Percentiles rank a stretch among this genome's conserved stretches.
phyloP scores from a whole-genome alignment of 2,113 vertebrate genomes.

The Fregetta grallaria region DNA sequence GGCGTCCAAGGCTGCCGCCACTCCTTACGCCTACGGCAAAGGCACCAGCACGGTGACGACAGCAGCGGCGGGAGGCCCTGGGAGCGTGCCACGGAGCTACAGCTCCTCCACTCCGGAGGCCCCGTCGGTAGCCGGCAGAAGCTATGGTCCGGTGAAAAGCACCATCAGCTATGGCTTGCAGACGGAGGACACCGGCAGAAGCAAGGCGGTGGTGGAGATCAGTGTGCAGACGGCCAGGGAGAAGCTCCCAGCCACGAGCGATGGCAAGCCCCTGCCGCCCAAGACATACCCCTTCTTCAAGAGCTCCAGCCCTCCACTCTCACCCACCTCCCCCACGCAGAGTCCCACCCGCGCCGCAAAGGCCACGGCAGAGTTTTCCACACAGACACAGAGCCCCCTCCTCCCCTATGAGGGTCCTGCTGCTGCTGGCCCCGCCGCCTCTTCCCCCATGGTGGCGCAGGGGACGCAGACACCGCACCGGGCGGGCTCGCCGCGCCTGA shows the following conservation, averaged over 20 bases:
- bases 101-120: conserved; percentile 31
- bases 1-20: conserved; percentile 54
- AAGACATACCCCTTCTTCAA: conserved; percentile 86
- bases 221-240: conserved; percentile 66
- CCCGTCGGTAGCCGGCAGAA: conserved; percentile 42
- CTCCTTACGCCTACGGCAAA: conserved; percentile 62
- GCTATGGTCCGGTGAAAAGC: conserved; percentile 67
- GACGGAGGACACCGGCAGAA: conserved; percentile 67
- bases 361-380: conserved; percentile 88
- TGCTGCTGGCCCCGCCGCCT: conserved; percentile 41
- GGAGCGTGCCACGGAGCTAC: conserved; percentile 14
- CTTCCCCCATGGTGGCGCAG: conserved; percentile 80
- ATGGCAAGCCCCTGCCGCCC: conserved; percentile 72
- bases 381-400: conserved; percentile 83
- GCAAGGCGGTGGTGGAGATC: conserved; percentile 7
- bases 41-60: conserved; percentile 64
- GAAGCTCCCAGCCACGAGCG: conserved; percentile 64
- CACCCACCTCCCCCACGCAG: conserved; percentile 87
- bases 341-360: conserved; percentile 78
- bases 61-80: background rate
- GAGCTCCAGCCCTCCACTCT: conserved; percentile 86
- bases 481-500: conserved; percentile 77
- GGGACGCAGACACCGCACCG: conserved; percentile 83
- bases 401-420: conserved; percentile 64
- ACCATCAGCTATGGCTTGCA: conserved; percentile 68